Evolutionary conservation across 2,113 vertebrate genomes (phyloP).

Genomic region (Xiphophorus hellerii): DNA sequence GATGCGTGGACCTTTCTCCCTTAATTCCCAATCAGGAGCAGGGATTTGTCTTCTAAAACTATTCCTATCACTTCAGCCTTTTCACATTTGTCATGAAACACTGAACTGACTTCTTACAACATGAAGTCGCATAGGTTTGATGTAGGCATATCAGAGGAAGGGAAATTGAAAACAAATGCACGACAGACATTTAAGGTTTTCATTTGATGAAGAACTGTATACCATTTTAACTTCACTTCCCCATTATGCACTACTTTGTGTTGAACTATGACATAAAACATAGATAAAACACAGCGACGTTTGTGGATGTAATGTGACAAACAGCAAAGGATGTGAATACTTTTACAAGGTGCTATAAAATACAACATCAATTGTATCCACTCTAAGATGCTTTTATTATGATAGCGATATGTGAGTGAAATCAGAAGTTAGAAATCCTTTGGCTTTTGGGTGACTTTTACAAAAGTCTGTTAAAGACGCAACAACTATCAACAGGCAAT

Average conservation of each 20-base stretch:
- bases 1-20: neutral
- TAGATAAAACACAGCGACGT: neutral
- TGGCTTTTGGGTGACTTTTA: neutral
- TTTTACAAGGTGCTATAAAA: neutral
- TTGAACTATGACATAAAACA: neutral
- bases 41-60: neutral
- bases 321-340: neutral
- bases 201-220: neutral
- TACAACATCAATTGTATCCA: neutral
- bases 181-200: neutral
- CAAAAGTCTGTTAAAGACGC: neutral
- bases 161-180: neutral
- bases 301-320: neutral
- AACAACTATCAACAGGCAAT: constrained; percentile 24
- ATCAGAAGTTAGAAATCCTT: no score
- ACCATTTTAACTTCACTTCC: neutral
- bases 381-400: no score
- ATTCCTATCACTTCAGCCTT: neutral
- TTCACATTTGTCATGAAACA: neutral
- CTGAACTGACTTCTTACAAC: neutral
- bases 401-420: no score
- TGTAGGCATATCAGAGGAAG: neutral
- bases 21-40: neutral
- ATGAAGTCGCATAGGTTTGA: neutral
- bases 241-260: neutral